These are phyloP conservation scores for Drosophila aldrichi DNA, from an alignment of 2,888 invertebrate genomes.

Conservation along the genomic window DNA sequence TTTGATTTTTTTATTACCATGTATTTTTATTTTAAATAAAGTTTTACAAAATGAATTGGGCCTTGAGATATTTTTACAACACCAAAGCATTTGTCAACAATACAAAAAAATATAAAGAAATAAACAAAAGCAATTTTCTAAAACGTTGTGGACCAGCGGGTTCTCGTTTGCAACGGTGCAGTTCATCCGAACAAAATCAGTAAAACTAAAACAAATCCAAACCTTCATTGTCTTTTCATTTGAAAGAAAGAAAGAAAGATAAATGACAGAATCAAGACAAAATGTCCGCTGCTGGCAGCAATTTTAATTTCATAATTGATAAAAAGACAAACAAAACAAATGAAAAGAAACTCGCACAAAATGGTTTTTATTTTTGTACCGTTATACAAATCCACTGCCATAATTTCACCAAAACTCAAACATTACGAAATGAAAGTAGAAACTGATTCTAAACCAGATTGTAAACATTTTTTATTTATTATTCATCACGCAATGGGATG, in stretches of 20 bases:
- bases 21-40: constrained; percentile 78
- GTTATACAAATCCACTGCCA: constrained; percentile 71
- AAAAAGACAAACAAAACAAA: constrained; percentile 11
- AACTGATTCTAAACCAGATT: constrained; percentile 1
- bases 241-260: constrained; percentile 19
- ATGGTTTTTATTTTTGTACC: constrained; percentile 63
- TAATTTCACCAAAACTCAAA: constrained; percentile 43
- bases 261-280: constrained; percentile 4
- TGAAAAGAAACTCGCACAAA: constrained; percentile 41
- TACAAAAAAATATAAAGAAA: constrained; percentile 7
- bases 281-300: constrained; percentile 70
- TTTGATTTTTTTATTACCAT: constrained; percentile 76
- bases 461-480: constrained; percentile 9
- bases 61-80: constrained; percentile 37
- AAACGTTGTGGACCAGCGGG: constrained; percentile 67
- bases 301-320: constrained; percentile 35
- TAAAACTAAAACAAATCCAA: constrained; percentile 17
- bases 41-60: constrained; percentile 73
- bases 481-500: constrained; percentile 33
- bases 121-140: constrained; percentile 16
- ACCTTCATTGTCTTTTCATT: constrained; percentile 50
- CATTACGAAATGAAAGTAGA: constrained; percentile 30
- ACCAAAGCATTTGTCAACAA: constrained; percentile 19
- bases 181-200: constrained; percentile 27
- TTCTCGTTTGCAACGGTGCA: constrained; percentile 61